A percentile compares a stretch with the other conserved stretches of the same genome.
Evolutionary conservation across 2,888 invertebrate species (phyloP).

Genomic region (Micropterix aruncella): DNA sequence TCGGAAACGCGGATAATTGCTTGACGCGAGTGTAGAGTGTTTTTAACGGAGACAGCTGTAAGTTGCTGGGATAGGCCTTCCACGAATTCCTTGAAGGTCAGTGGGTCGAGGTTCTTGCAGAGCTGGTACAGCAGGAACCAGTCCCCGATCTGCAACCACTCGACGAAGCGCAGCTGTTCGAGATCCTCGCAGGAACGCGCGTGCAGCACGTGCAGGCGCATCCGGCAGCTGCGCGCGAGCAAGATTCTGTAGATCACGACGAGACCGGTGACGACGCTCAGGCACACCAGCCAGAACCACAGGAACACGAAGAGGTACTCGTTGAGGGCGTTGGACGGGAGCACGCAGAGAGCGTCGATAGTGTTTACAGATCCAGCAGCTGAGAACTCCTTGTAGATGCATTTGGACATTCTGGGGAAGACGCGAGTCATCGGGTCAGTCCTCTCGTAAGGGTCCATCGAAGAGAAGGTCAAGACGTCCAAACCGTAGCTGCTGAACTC

Average conservation of each 20-base stretch:
- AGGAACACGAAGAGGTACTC: conserved; percentile 90
- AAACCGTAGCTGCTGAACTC: conserved; percentile 87
- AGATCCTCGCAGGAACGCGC: conserved; percentile 70
- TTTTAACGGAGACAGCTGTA: too few relatives aligned
- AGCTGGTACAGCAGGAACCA: conserved; percentile 89
- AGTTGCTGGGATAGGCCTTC: conserved; percentile 61
- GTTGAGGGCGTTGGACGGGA: conserved; percentile 86
- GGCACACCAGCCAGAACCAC: conserved; percentile 88
- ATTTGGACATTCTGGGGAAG: conserved; percentile 87
- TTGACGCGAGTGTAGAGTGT: too few relatives aligned
- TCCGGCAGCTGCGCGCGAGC: conserved; percentile 61
- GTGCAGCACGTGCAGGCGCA: conserved; percentile 66
- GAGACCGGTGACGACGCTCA: conserved; percentile 68
- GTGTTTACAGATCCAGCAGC: conserved; percentile 83
- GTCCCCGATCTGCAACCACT: conserved; percentile 79
- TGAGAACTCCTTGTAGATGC: conserved; percentile 94
- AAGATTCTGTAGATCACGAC: conserved; percentile 68
- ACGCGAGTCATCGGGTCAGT: conserved; percentile 75
- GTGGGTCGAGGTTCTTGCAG: conserved; percentile 86
- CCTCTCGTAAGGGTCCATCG: conserved; percentile 77
- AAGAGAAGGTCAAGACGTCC: conserved; percentile 77
- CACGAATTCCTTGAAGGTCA: conserved; percentile 79
- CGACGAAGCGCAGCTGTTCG: conserved; percentile 63
- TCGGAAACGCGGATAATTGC: too few relatives aligned
- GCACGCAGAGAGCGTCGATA: conserved; percentile 82